Percentiles rank a stretch among this genome's conserved stretches.
Evolutionary conservation across 2,888 invertebrate species (phyloP).

Genomic region (Cheilosia grossa): DNA sequence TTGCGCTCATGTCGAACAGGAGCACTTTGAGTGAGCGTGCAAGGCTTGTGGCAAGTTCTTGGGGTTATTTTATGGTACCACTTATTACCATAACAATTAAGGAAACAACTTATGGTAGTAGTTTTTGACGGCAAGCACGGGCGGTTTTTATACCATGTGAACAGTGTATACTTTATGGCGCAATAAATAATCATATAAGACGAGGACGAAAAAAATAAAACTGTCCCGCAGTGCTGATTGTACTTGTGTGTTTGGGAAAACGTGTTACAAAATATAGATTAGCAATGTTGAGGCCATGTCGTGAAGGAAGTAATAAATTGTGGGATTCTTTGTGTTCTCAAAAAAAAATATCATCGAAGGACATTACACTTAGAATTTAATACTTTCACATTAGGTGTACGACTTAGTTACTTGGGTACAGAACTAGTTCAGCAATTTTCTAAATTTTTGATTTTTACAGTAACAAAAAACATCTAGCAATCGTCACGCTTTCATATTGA

Average conservation of each 20-base stretch:
- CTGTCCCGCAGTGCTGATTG: slow-evolving; percentile 6
- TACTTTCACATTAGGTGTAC: too few species aligned
- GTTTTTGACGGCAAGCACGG: slow-evolving; percentile 28
- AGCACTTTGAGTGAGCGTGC: not conserved
- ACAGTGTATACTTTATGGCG: slow-evolving; percentile 28
- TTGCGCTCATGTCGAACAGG: not conserved
- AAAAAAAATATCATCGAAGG: not conserved
- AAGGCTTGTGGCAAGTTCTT: slow-evolving; percentile 32
- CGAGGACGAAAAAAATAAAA: not conserved
- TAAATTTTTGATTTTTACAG: too few species aligned
- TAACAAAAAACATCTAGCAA: too few species aligned
- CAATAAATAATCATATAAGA: slow-evolving; percentile 45
- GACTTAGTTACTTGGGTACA: too few species aligned
- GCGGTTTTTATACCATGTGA: slow-evolving; percentile 10
- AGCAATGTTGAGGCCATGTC: not conserved
- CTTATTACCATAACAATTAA: slow-evolving; percentile 60
- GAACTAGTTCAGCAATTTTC: too few species aligned
- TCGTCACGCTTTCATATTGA: too few species aligned
- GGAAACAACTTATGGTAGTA: slow-evolving; percentile 58
- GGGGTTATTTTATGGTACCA: slow-evolving; percentile 51
- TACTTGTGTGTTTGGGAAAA: not conserved
- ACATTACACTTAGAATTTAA: not conserved
- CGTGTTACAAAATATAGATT: slow-evolving; percentile 3
- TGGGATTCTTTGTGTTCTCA: not conserved
- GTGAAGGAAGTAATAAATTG: slow-evolving; percentile 11